Evolutionary conservation across 2,797 vertebrate genomes (phyloP).

Genomic region (Typhlichthys subterraneus): DNA sequence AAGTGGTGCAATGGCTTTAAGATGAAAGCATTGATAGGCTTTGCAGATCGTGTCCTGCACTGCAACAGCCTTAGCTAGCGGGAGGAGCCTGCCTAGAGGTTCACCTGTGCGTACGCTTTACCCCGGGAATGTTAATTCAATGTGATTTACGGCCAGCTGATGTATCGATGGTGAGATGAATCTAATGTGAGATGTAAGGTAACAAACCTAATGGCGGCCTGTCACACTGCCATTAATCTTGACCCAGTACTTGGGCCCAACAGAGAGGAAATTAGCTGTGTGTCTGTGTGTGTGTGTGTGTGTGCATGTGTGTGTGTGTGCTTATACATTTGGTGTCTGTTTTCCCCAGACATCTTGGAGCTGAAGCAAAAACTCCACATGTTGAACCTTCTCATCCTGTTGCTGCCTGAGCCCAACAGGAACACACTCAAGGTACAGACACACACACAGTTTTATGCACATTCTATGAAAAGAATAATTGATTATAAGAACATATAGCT

Average conservation of each 20-base stretch:
- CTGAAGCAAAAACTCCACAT: constrained; percentile 89
- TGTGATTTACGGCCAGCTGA: constrained; percentile 32
- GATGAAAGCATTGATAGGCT: constrained; percentile 53
- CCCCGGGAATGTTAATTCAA: constrained; percentile 36
- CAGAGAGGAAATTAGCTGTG: constrained; percentile 66
- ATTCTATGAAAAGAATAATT: too few species aligned
- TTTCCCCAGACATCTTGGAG: constrained; percentile 81
- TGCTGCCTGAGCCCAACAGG: constrained; percentile 90
- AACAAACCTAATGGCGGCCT: constrained; percentile 64
- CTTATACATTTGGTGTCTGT: constrained; percentile 9
- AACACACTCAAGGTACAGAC: constrained; percentile 86
- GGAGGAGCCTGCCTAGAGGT: constrained; percentile 8
- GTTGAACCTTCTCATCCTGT: constrained; percentile 86
- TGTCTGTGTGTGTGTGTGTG: constrained; percentile 18
- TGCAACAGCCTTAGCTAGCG: constrained; percentile 6
- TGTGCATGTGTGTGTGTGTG: constrained; percentile 15
- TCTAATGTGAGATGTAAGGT: constrained; percentile 47
- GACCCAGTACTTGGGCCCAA: constrained; percentile 44
- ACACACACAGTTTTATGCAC: constrained; percentile 7
- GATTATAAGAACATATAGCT: too few species aligned
- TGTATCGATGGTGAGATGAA: constrained; percentile 45
- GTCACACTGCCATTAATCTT: constrained; percentile 70
- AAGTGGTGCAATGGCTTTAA: constrained; percentile 36
- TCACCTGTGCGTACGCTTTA: constrained; percentile 24
- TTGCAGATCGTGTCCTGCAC: constrained; percentile 12